phyloP scores from a whole-genome alignment of 2,113 vertebrate genomes.

The Fregetta grallaria region DNA sequence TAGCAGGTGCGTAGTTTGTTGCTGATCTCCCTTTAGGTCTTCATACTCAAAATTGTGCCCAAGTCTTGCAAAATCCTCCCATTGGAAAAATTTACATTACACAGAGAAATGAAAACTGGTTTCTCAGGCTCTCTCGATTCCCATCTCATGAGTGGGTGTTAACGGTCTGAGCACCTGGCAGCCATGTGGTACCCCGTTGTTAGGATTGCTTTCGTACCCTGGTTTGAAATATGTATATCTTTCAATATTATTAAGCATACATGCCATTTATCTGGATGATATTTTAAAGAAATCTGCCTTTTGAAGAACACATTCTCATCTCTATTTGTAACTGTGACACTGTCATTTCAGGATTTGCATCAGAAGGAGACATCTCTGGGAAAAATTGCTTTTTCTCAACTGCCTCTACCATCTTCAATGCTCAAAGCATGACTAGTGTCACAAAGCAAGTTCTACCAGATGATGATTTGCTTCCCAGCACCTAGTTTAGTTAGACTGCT shows the following conservation, averaged over 20 bases:
- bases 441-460: not conserved
- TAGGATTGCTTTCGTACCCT: not conserved
- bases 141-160: not conserved
- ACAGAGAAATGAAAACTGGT: not conserved
- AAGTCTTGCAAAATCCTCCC: not conserved
- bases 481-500: not conserved
- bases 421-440: not conserved
- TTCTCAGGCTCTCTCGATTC: not conserved
- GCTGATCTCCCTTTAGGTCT: not conserved
- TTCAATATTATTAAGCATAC: not conserved
- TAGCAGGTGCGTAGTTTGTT: not conserved
- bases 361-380: not conserved
- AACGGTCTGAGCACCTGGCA: not conserved
- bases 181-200: too few species aligned
- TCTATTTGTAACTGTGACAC: not conserved
- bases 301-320: not conserved
- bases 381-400: not conserved
- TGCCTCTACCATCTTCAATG: not conserved
- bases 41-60: not conserved
- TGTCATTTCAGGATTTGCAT: not conserved
- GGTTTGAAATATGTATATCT: not conserved
- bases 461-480: not conserved
- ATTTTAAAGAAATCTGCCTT: not conserved
- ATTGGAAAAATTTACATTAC: rapidly evolving
- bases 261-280: not conserved